phyloP scores from a whole-genome alignment of 2,113 vertebrate genomes.

The Raja brachyura region DNA sequence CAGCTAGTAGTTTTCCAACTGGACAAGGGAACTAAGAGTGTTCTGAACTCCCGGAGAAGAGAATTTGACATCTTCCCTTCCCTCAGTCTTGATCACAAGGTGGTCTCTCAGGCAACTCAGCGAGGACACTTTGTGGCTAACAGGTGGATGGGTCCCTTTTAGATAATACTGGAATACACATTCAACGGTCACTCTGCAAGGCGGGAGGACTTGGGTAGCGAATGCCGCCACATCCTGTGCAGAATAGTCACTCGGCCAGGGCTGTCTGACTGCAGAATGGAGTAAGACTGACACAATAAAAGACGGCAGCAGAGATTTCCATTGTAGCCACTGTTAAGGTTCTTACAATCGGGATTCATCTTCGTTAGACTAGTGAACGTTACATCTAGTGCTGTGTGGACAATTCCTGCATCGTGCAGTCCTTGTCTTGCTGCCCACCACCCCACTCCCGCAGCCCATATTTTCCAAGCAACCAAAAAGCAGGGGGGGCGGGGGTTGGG shows the following conservation, averaged over 20 bases:
- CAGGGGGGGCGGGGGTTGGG: too few relatives aligned
- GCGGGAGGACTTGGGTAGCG: too few relatives aligned
- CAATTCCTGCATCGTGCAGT: not conserved
- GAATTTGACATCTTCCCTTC: not conserved
- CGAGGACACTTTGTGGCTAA: not conserved
- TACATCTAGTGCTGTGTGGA: slow-evolving; percentile 7
- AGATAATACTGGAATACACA: not conserved
- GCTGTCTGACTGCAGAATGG: not conserved
- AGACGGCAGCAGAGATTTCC: not conserved
- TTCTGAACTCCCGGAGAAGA: not conserved
- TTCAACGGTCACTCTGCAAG: not conserved
- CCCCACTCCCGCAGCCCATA: not conserved
- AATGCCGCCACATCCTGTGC: too few relatives aligned
- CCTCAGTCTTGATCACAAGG: not conserved
- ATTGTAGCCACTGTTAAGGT: not conserved
- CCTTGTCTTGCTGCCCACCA: too few relatives aligned
- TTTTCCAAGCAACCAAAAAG: not conserved
- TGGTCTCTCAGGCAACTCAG: not conserved
- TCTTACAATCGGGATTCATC: not conserved
- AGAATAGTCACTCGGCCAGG: not conserved
- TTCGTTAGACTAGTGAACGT: not conserved
- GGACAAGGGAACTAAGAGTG: not conserved
- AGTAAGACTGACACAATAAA: not conserved
- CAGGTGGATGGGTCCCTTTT: not conserved
- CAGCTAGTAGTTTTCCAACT: not conserved